These are phyloP conservation scores for Drosophila mayri DNA, from an alignment of 1,140 invertebrate genomes.

Conservation along the genomic window DNA sequence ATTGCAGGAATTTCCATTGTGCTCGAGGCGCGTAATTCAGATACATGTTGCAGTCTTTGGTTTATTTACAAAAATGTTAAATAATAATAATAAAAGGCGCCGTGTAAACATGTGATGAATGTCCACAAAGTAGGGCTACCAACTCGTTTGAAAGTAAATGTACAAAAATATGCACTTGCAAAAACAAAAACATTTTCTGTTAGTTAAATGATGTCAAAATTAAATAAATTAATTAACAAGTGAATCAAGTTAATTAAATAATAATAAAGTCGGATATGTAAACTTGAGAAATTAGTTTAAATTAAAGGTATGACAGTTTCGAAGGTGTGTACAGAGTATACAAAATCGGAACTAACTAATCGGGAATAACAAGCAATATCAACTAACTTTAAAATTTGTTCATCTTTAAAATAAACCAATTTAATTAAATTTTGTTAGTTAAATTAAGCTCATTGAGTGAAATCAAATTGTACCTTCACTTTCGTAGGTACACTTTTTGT, in stretches of 20 bases:
- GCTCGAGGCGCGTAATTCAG: constrained; percentile 38
- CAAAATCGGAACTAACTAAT: no score
- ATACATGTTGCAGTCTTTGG: constrained; percentile 41
- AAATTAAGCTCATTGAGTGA: not conserved
- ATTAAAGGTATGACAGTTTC: no score
- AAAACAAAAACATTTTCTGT: not conserved
- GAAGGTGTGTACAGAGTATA: no score
- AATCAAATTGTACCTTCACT: not conserved
- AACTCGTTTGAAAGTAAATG: not conserved
- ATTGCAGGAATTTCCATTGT: constrained; percentile 57
- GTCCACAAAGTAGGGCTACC: not conserved
- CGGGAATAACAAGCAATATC: not conserved
- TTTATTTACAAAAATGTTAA: constrained; percentile 67
- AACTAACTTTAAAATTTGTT: not conserved
- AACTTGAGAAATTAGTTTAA: not conserved
- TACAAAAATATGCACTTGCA: not conserved
- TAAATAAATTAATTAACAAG: not conserved
- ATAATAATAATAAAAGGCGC: constrained; percentile 57
- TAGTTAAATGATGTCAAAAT: not conserved
- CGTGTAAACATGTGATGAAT: constrained; percentile 29
- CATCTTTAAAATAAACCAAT: not conserved
- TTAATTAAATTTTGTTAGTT: not conserved
- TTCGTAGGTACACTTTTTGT: not conserved
- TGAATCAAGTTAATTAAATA: not conserved
- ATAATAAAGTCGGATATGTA: not conserved